Base-by-base conservation (phyloP, 2,113 vertebrate genomes). In the Bothrops jararaca region DNA sequence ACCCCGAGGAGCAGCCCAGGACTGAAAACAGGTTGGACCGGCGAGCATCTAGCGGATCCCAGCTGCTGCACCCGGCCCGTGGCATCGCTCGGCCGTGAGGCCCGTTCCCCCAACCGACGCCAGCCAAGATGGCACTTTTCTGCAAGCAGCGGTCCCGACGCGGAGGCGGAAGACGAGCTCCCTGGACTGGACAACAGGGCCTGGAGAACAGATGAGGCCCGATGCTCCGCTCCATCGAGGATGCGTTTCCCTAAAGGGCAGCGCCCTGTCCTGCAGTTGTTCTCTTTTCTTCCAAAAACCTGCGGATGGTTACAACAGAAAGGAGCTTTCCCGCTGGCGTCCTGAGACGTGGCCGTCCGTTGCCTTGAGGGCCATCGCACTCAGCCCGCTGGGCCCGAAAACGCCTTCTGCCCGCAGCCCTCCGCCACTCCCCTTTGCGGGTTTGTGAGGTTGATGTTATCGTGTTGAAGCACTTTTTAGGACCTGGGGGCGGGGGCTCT, bases 41-140 rank as follows among this genome's bases (percentile, higher is more conserved):
- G 12, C 2, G 13, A 34, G 15, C 5, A 5, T 5, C 64, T n/a
- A 15, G n/a, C n/a, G 64, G 11, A 18, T 13, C 2, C 64, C 64
- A 7, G n/a, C n/a, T 6, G 5, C 69, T 74, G 69, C 69, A 34
- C n/a, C 69, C 2, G n/a, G 5, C 5, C 1, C 0, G 15, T 4
- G 4, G 15, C 15, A 2, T 15, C 13, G 12, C n/a, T n/a, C n/a
- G 1, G n/a, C 2, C 2, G 34, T n/a, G 69, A 74, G n/a, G n/a
- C 1, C 69, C 6, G 69, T 74, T 18, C 2, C 2, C 15, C n/a
- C 1, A 20, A 39, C 13, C 15, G 2, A 18, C 1, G 8, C 48
- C 48, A 50, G 1, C 48, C 48, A 10, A 50, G 2, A n/a, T 29
- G 4, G n/a, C 12, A 0, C 18, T 34, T 34, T 18, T 74, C n/a